phyloP scores from a whole-genome alignment of 2,888 invertebrate species.

The Amiota minor region DNA sequence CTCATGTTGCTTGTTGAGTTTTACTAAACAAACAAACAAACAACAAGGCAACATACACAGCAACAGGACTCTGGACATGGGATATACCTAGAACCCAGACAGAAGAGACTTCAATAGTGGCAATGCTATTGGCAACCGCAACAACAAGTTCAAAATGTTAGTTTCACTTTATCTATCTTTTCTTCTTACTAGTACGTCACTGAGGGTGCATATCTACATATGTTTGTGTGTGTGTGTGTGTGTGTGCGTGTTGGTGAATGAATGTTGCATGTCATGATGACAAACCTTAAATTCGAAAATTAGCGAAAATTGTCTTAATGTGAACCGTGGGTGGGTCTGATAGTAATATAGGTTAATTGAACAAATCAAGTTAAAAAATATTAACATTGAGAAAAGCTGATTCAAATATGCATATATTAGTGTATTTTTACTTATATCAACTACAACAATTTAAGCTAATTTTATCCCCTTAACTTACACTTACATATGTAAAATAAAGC shows the following conservation, averaged over 20 bases:
- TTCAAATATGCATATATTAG: too few species aligned
- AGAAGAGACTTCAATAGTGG: not conserved
- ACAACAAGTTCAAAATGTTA: not conserved
- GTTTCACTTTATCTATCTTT: too few species aligned
- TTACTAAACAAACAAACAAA: slow-evolving; percentile 19
- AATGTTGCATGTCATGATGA: not conserved
- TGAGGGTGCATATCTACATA: not conserved
- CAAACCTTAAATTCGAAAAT: slow-evolving; percentile 11
- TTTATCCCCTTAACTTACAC: too few species aligned
- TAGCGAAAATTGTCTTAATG: not conserved
- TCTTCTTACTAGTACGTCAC: too few species aligned
- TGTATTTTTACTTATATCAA: too few species aligned
- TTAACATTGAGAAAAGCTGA: too few species aligned
- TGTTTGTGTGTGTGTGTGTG: not conserved
- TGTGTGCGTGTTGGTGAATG: not conserved
- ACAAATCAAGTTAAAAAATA: too few species aligned
- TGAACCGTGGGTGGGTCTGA: not conserved
- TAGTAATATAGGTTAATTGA: too few species aligned
- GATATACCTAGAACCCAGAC: not conserved
- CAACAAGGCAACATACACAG: not conserved
- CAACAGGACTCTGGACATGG: too few species aligned
- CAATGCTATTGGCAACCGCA: slow-evolving; percentile 19
- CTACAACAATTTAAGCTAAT: too few species aligned
- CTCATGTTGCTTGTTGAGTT: slow-evolving; percentile 23
- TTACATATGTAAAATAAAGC: too few species aligned